Evolutionary conservation across 1,140 invertebrate species (phyloP), one percentile per base, ranked within the genome.

Genomic region (Drosophila simulans): DNA sequence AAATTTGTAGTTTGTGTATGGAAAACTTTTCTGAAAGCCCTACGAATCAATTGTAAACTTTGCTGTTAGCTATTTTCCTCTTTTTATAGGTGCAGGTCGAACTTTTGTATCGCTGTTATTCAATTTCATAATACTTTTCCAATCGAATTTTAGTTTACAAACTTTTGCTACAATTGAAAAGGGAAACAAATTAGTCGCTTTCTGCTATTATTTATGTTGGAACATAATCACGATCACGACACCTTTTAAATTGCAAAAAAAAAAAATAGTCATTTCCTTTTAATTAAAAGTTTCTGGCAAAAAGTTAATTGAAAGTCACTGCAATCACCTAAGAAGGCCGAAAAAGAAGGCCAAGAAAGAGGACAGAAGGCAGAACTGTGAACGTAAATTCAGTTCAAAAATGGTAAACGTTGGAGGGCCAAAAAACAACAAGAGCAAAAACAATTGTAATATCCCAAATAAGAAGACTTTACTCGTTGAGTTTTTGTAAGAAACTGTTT

Each of bases 1-100:
- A 52, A 55, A 42, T 54, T 53, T 74, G 25, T 55, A 64, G 70
- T 75, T 68, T 59, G 51, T 70, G 43, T 57, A 49, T 52, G 27
- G n/a, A 68, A 60, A 77, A 77, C 17, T 77, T 76, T 60, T 49
- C 22, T 25, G 31, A 66, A 75, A 75, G 71, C 71, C 27, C 57
- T 70, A 27, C 48, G 35, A 75, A 66, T 75, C 71, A 75, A 75
- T 75, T 75, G 59, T 57, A 35, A 58, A 75, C 53, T 75, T 75
- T 75, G 43, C 42, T 62, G 66, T 72, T 72, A 59, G 66, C 37
- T 15, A 51, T 51, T 55, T 72, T 74, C 51, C 10, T 40, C 1
- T 12, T 35, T 55, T 68, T 27, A 39, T 35, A 5, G 11, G 17
- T 1, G 20, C 31, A 31, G 11, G 27, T 25, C 11, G 13, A 62